Base-by-base conservation (phyloP, 2,888 invertebrate genomes). In the Gisinianus flammeolus region DNA sequence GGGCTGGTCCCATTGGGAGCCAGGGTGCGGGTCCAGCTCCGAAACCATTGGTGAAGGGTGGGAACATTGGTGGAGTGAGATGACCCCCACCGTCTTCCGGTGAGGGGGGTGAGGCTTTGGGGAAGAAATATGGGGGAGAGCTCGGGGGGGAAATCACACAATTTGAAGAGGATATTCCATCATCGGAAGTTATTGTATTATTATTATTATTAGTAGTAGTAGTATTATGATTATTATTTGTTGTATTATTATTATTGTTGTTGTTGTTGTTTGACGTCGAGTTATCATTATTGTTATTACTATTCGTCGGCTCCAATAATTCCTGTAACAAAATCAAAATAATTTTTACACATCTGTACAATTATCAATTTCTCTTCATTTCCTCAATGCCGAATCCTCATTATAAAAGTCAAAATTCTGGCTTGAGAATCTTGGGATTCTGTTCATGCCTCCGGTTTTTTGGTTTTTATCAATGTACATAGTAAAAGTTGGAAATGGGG, bases 1-100 rank as follows among this genome's bases (percentile, higher is more conserved):
- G 82, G 22, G 81, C 79, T 16, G 83, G 81, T 66, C 83, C 81
- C 4, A 82, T 56, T 19, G 81, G 81, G 52, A 82, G 62, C 82
- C 82, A 82, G n/a, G 31, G 76, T 35, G 26, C 54, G n/a, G 74
- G 77, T 22, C 74, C 77, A 8, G 77, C 74, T 54, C 76, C 79
- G 31, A 67, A 77, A 35, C 74, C 75, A 72, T 64, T 79, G 54
- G 77, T 70, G 64, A 78, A 71, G 22, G 69, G 67, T n/a, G 78
- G 68, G 35, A 78, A 78, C 28, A 72, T 73, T n/a, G 78, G 78
- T 31, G 78, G 78, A 1, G 78, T 73, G 16, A 68, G 56, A 31
- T 78, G 72, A 68, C 67, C 31, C 10, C 22, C 56, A 30, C 22
- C 30, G 67, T 79, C 72, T n/a, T 73, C 72, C 2, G 79, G 78